Evolutionary conservation across 2,797 vertebrate genomes (phyloP), one percentile per base, ranked within the genome.

Genomic region (Notamacropus eugenii): DNA sequence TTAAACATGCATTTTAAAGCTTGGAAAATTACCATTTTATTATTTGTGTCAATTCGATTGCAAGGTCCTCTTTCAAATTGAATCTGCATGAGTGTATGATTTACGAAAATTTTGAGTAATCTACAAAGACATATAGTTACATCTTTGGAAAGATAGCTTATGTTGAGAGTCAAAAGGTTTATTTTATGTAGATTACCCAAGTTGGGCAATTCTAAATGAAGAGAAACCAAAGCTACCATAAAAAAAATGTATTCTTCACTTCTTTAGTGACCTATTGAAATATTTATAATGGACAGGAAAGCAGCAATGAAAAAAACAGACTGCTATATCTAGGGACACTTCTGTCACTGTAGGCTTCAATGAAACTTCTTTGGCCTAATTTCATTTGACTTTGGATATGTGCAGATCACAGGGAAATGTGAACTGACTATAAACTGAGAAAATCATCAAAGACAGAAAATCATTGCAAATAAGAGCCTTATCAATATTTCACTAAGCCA

Each of bases 361-460:
- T 97, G 97, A 99, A 99, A 99, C 98, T 98, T 97, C 98, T 99
- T 98, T 99, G 99, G 98, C 99, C 99, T 99, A 99, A 99, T 99
- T 99, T 99, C 99, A 99, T 99, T 98, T 99, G 99, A 99, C 99
- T 99, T 98, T 97, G 98, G 99, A 99, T 99, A 98, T 99, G 99
- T 98, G 98, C 97, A 98, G 99, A 99, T 99, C 99, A 99, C 98
- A 99, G 98, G 96, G 96, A 98, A 98, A 99, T 98, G 98, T 98
- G 98, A 99, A 99, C 98, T 98, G 99, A 99, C 98, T 98, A 97
- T 94, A 98, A 97, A 91, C 97, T 94, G 97, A 98, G 97, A 98
- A 99, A 98, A 99, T 97, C 97, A 97, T 97, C 97, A 98, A 98
- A 98, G 98, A 98, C 98, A 99, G 98, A 98, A 99, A 99, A 99